Conservation (phyloP, 1,140 invertebrate genomes). For the Lepidotrigona ventralis region DNA sequence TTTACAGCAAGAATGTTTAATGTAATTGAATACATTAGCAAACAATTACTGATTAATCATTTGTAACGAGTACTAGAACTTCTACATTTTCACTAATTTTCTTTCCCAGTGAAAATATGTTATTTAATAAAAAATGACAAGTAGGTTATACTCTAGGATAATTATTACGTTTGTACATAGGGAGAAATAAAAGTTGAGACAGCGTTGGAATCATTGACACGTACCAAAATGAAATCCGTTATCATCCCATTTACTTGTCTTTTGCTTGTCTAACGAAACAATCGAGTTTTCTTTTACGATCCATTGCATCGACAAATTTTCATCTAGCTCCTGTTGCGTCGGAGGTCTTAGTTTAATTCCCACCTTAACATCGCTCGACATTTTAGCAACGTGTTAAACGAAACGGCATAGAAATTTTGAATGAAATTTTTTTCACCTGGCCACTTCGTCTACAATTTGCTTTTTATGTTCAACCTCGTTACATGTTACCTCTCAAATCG, state of each 20-base stretch:
- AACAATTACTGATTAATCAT: background rate
- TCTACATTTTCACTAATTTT: background rate
- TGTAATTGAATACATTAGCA: background rate
- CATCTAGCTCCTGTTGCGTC: conserved; percentile 83
- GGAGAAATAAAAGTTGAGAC: background rate
- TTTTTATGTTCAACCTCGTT: background rate
- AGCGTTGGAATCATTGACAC: conserved; percentile 6
- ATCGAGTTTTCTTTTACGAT: conserved; percentile 82
- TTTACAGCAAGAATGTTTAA: background rate
- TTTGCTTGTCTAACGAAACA: conserved; percentile 80
- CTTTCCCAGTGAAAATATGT: background rate
- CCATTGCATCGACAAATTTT: conserved; percentile 83
- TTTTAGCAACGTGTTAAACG: conserved; percentile 49
- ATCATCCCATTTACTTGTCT: conserved; percentile 70
- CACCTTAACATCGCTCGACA: conserved; percentile 85
- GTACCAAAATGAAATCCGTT: conserved; percentile 78
- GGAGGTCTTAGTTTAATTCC: conserved; percentile 87
- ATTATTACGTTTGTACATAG: background rate
- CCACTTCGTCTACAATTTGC: conserved; percentile 14
- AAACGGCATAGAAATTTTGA: background rate
- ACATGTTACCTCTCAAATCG: background rate
- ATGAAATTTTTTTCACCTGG: background rate
- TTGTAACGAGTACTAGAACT: background rate
- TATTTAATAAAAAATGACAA: background rate
- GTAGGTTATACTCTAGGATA: conserved; percentile 13